phyloP scores from a whole-genome alignment of 2,888 invertebrate genomes.

The Linnaemya vulpina region DNA sequence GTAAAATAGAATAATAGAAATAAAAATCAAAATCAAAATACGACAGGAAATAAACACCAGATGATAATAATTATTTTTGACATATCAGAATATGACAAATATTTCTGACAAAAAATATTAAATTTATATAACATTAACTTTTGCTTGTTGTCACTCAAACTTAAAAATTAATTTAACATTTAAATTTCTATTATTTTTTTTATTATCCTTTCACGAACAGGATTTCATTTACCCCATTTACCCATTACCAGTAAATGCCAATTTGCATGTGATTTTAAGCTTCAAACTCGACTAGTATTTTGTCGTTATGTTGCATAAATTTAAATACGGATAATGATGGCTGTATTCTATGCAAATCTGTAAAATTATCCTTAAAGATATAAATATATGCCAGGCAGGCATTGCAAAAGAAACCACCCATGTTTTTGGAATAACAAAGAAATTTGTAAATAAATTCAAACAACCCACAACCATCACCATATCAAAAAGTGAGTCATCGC shows the following conservation, averaged over 20 bases:
- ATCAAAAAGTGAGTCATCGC: slow-evolving; percentile 41
- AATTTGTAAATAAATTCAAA: slow-evolving; percentile 33
- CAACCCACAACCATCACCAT: slow-evolving; percentile 25
- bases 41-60: too few relatives aligned
- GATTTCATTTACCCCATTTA: background rate
- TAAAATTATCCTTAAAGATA: slow-evolving; percentile 39
- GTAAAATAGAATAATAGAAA: too few relatives aligned
- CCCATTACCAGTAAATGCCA: background rate
- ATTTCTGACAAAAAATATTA: too few relatives aligned
- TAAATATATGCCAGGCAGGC: background rate
- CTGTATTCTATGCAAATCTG: background rate
- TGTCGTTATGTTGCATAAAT: slow-evolving; percentile 26
- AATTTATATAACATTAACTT: too few relatives aligned
- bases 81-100: too few relatives aligned
- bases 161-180: too few relatives aligned
- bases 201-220: background rate
- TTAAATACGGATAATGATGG: slow-evolving; percentile 23
- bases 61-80: too few relatives aligned
- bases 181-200: background rate
- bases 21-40: too few relatives aligned
- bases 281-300: slow-evolving; percentile 41
- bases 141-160: too few relatives aligned
- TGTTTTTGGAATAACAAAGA: slow-evolving; percentile 41
- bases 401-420: slow-evolving; percentile 38
- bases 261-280: slow-evolving; percentile 32